Evolutionary conservation across 2,797 vertebrate genomes (phyloP), one percentile per base, ranked within the genome.

Genomic region (Sebastes reedi): DNA sequence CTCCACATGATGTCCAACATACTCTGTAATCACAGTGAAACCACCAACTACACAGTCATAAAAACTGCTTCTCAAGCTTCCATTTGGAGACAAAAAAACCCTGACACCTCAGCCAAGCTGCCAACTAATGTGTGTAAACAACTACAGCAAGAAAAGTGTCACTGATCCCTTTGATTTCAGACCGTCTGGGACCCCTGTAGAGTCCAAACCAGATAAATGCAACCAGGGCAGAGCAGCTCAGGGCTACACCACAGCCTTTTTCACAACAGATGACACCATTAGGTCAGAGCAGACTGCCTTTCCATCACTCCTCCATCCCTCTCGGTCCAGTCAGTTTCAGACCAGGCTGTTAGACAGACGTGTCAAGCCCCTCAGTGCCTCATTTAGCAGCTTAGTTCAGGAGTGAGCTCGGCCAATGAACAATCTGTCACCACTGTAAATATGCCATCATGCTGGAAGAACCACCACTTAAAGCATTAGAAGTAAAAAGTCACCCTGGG

Each of bases 391-490:
- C 74, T 69, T 69, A 77, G 78, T 65, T 85, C 69, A 78, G 75
- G 65, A 87, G 59, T 6, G 11, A 83, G 79, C 66, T 75, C 34
- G 42, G 81, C 87, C 89, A 92, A 89, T 84, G 83, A 89, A 79
- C 90, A 92, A 67, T 90, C 89, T 90, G 89, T 84, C 85, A 74
- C 75, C 70, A 66, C 77, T 82, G 89, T 89, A 90, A 92, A 94
- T 80, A 85, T 34, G 66, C 42, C 42, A 68, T 71, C 71, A 67
- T 20, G 62, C 42, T 55, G 64, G 64, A 72, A 55, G 42, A 72
- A 24, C 18, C 46, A 36, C 55, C 16, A 27, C n/a, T 42, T 70
- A 8, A 67, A 62, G 20, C 13, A 39, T 68, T 52, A 24, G 39
- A 67, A 42, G 5, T 32, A 42, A 78, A 69, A 71, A 67, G 60